Percentiles rank a stretch among this genome's conserved stretches.
Conservation (phyloP, 1,140 invertebrate genomes). For the Pseudachorutes palmiensis region DNA sequence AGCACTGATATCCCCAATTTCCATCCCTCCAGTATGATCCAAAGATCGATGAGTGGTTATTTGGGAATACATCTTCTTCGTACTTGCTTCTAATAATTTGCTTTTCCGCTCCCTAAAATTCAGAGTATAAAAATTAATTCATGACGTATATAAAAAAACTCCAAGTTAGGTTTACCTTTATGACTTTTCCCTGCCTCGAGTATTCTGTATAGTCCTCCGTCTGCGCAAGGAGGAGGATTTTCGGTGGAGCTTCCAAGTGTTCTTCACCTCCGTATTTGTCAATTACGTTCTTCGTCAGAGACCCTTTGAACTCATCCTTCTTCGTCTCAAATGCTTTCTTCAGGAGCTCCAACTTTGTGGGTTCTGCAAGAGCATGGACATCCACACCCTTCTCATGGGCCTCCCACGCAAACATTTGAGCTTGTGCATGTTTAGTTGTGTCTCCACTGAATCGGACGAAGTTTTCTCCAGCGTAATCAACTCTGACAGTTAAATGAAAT, state of each 20-base stretch:
- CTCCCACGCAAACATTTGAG: conserved; percentile 97
- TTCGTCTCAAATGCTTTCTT: conserved; percentile 83
- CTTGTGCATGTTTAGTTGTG: conserved; percentile 76
- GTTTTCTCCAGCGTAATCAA: conserved; percentile 91
- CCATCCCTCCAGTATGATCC: conserved; percentile 90
- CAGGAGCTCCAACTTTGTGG: conserved; percentile 89
- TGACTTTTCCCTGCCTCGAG: conserved; percentile 78
- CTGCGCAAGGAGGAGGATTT: conserved; percentile 80
- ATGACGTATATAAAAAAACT: conserved; percentile 2
- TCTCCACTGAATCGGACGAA: conserved; percentile 90
- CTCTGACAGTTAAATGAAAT: conserved; percentile 14
- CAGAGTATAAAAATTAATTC: conserved; percentile 15
- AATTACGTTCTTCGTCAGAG: conserved; percentile 65
- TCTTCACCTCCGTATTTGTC: conserved; percentile 86
- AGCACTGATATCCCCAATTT: conserved; percentile 93
- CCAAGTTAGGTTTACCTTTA: conserved; percentile 50
- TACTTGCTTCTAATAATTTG: conserved; percentile 77
- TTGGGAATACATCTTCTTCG: conserved; percentile 86
- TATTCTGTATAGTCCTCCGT: conserved; percentile 95
- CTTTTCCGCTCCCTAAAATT: conserved; percentile 67
- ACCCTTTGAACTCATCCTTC: conserved; percentile 73
- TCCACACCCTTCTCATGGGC: conserved; percentile 88
- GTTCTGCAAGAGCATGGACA: conserved; percentile 92
- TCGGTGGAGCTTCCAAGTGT: conserved; percentile 76
- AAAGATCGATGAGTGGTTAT: conserved; percentile 91